phyloP scores from a whole-genome alignment of 2,797 vertebrate species.

The Limnodromus scolopaceus region DNA sequence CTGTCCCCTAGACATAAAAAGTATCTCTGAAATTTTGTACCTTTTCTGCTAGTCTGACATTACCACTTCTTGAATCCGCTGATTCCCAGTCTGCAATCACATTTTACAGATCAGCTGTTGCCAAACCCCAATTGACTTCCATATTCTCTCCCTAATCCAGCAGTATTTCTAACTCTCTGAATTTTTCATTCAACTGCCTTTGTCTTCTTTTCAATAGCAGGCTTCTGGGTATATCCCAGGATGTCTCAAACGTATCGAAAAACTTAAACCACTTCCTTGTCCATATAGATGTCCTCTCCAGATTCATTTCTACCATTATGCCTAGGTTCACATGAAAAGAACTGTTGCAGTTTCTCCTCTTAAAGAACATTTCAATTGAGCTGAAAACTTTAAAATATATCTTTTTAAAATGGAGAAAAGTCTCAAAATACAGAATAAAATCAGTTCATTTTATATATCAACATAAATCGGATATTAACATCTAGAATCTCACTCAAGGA shows the following conservation, averaged over 20 bases:
- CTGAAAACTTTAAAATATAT: fast-evolving
- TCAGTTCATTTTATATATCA: neutral
- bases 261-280: neutral
- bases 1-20: neutral
- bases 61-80: neutral
- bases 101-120: neutral
- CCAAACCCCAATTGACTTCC: neutral
- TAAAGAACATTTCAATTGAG: neutral
- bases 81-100: neutral
- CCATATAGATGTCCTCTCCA: neutral
- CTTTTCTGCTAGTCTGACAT: neutral
- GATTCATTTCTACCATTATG: neutral
- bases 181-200: neutral
- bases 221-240: neutral
- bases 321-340: fast-evolving
- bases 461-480: neutral
- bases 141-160: neutral
- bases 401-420: neutral
- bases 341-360: neutral
- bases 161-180: neutral
- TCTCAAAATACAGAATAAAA: neutral
- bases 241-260: neutral
- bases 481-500: neutral
- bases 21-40: neutral
- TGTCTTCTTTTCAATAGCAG: neutral